phyloP scores from a whole-genome alignment of 2,113 vertebrate species.

The Chelonoidis abingdonii region DNA sequence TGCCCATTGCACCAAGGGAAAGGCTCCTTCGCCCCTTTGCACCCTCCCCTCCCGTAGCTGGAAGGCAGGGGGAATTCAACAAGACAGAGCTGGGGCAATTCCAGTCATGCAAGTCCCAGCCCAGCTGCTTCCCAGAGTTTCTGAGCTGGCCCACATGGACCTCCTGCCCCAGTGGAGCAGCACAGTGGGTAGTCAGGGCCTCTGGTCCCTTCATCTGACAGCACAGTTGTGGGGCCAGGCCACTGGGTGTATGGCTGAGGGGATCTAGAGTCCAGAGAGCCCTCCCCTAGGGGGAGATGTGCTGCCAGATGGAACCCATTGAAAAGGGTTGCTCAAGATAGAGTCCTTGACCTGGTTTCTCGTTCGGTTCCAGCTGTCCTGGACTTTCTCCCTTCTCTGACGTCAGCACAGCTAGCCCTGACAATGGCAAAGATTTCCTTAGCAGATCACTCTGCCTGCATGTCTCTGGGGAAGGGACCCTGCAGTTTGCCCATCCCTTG shows the following conservation, averaged over 20 bases:
- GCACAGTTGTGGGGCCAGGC: no score
- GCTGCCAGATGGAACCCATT: not conserved
- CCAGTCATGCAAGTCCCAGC: not conserved
- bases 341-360: conserved; percentile 34
- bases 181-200: not conserved
- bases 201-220: not conserved
- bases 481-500: not conserved
- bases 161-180: not conserved
- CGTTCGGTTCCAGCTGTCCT: not conserved
- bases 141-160: not conserved
- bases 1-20: not conserved
- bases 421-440: not conserved
- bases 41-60: not conserved
- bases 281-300: not conserved
- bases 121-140: not conserved
- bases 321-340: not conserved
- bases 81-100: not conserved
- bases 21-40: not conserved
- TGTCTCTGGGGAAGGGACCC: not conserved
- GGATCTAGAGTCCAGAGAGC: not conserved
- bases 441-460: not conserved
- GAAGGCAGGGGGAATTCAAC: not conserved
- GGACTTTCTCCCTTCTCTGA: conserved; percentile 62
- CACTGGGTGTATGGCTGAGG: not conserved
- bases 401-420: conserved; percentile 44